Evolutionary conservation across 1,140 invertebrate genomes (phyloP), one percentile per base, ranked within the genome.

Genomic region (Leptoteleia sp.): DNA sequence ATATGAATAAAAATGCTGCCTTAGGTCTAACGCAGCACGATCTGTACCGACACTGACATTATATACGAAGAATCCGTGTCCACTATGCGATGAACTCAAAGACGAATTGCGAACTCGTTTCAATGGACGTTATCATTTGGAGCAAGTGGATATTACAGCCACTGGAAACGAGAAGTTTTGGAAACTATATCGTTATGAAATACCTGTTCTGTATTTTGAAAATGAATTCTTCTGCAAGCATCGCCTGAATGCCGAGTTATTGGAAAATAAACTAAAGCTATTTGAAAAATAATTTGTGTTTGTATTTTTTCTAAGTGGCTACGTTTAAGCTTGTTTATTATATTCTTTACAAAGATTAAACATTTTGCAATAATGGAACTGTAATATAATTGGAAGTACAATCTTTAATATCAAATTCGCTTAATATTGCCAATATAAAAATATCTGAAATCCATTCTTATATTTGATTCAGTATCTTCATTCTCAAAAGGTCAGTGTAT

Each of bases 151-250:
- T 86, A 97, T 97, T 22, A 92, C 92, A 8, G 86, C 90, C 9
- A 91, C 92, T 79, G 93, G 92, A 82, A 96, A 97, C 85, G 82
- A 94, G 48, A 89, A 91, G 55, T 96, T 93, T 91, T 89, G 93
- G 50, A 88, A 93, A 55, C 89, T 95, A n/a, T 98, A 96, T 83
- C 91, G 93, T 59, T 92, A 94, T 85, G 95, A 97, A 85, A 97
- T 97, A 82, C 96, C 96, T 43, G 96, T 97, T 8, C 89, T 97
- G 81, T 95, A 96, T 89, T 90, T 97, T 3, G 94, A 97, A 86
- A 94, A 93, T 9, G 90, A 94, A 81, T 97, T 93, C 88, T 89
- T 97, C 16, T 96, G 96, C 89, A 96, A 95, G 90, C 95, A 97
- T 87, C 91, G 89, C 77, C 90, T 96, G 38, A 91, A 97, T 84